Conservation (phyloP, 2,888 invertebrate species). For the Tinea trinotella region DNA sequence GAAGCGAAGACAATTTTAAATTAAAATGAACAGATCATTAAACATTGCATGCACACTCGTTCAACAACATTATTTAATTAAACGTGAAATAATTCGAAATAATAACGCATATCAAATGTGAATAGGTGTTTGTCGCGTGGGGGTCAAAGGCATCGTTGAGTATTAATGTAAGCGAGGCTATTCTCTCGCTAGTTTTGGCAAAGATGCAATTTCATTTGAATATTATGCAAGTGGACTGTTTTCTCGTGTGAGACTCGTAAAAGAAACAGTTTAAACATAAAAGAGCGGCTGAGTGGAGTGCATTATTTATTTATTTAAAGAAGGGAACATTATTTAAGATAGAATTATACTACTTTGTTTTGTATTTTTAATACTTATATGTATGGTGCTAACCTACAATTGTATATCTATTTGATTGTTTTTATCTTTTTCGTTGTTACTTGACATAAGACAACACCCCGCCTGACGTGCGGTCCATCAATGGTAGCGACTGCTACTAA, state of each 20-base stretch:
- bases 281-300: slow-evolving; percentile 23
- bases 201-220: slow-evolving; percentile 73
- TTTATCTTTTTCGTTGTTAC: too few relatives aligned
- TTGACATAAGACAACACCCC: too few relatives aligned
- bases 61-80: slow-evolving; percentile 1
- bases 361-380: too few relatives aligned
- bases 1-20: too few relatives aligned
- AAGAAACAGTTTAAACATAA: slow-evolving; percentile 61
- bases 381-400: too few relatives aligned
- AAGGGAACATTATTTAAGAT: too few relatives aligned
- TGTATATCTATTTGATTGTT: too few relatives aligned
- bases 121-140: slow-evolving; percentile 27
- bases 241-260: slow-evolving; percentile 51
- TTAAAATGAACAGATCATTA: too few relatives aligned
- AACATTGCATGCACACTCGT: too few relatives aligned
- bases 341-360: too few relatives aligned
- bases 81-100: background rate
- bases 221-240: slow-evolving; percentile 66
- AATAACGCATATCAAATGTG: background rate
- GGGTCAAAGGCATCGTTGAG: slow-evolving; percentile 63
- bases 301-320: slow-evolving; percentile 4
- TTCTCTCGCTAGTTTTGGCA: slow-evolving; percentile 69
- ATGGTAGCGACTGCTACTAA: too few relatives aligned
- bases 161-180: slow-evolving; percentile 66
- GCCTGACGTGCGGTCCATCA: too few relatives aligned